Evolutionary conservation across 2,797 vertebrate genomes (phyloP), one percentile per base, ranked within the genome.

Genomic region (Eutrigla gurnardus): DNA sequence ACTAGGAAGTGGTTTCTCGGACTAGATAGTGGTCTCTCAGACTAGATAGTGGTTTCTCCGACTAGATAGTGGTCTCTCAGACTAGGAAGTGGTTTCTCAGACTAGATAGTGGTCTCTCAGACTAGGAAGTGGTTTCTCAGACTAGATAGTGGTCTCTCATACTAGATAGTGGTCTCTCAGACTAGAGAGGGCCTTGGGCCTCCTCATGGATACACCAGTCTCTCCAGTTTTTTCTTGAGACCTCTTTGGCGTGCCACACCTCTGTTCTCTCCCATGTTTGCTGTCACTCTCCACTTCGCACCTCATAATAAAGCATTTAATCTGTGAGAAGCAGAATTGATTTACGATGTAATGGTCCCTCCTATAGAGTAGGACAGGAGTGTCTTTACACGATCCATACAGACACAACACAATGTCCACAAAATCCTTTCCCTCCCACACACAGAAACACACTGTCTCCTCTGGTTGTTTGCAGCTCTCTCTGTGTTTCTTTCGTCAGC

Each of bases 141-240:
- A 76, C 63, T 77, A 64, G 82, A 86, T 65, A 62, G 25, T 25
- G 25, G 25, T 25, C 25, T 25, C 25, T 25, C 25, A 25, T 1
- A 25, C 25, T 25, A 25, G 25, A 25, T 25, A 25, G 25, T 25
- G 25, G 25, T 25, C 25, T 25, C 25, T 25, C 66, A 58, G 53
- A 76, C 63, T 77, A 64, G 82, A 86, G 63, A 62, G 65, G 43
- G 68, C 72, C 74, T 64, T 17, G 0, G 74, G 86, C 83, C 33
- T 58, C 66, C 75, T 71, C 25, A 2, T 52, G 53, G 76, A 69
- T 46, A 67, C 45, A 64, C 15, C 70, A 75, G 66, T 35, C 62
- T 65, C 60, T 45, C 49, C 65, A 86, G 25, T 2, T 81, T 82
- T 79, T 72, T 70, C 82, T 84, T 52, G 59, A 55, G 78, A 78